Conservation (phyloP, 1,140 invertebrate genomes). For the Nephotettix cincticeps region DNA sequence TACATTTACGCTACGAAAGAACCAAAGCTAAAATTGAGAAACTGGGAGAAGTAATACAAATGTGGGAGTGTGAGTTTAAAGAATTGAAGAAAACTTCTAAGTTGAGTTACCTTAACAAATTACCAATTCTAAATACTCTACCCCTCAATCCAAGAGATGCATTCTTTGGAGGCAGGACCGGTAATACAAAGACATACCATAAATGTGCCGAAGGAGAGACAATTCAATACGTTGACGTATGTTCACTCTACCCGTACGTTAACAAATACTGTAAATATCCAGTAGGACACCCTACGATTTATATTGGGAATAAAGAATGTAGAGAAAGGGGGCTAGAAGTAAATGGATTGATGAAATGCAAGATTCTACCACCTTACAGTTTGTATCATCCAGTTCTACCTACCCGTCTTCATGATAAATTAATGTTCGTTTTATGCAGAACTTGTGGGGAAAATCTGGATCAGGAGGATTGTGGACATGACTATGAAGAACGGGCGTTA, state of each 20-base stretch:
- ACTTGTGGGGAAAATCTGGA: constrained; percentile 34
- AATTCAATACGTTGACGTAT: constrained; percentile 47
- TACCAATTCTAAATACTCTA: neutral
- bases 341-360: constrained; percentile 40
- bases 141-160: neutral
- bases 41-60: constrained; percentile 1
- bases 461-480: constrained; percentile 38
- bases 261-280: constrained; percentile 44
- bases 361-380: constrained; percentile 40
- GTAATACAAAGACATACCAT: constrained; percentile 33
- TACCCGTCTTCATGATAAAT: constrained; percentile 37
- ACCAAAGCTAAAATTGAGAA: constrained; percentile 4
- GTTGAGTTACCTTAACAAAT: neutral
- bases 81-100: neutral
- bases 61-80: constrained; percentile 17
- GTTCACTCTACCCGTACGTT: no score
- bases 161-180: no score
- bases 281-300: constrained; percentile 45
- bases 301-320: constrained; percentile 35
- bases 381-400: constrained; percentile 44
- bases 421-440: constrained; percentile 43
- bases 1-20: constrained; percentile 7
- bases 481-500: constrained; percentile 40
- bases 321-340: neutral
- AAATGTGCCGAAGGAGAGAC: constrained; percentile 40